A percentile compares a stretch with the other conserved stretches of the same genome.
Evolutionary conservation across 1,140 invertebrate species (phyloP).

Genomic region (Archivesica marissinica): DNA sequence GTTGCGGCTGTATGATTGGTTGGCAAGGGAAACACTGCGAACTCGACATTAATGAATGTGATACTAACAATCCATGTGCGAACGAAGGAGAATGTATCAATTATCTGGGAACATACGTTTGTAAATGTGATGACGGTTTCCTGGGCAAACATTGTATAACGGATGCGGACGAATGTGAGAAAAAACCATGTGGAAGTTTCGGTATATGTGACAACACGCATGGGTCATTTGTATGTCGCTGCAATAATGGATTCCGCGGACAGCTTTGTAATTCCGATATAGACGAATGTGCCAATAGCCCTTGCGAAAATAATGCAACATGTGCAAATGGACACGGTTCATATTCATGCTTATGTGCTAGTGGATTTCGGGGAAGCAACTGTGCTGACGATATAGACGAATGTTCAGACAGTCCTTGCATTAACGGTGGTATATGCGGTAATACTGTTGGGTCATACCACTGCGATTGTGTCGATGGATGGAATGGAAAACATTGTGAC

Average conservation of each 20-base stretch:
- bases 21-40: conserved; percentile 57
- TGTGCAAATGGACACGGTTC: conserved; percentile 35
- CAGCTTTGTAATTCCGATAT: conserved; percentile 13
- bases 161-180: conserved; percentile 50
- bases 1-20: conserved; percentile 48
- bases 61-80: conserved; percentile 37
- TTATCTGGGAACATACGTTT: conserved; percentile 39
- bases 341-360: conserved; percentile 86
- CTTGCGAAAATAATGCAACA: conserved; percentile 48
- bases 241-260: conserved; percentile 39
- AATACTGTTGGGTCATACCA: conserved; percentile 35
- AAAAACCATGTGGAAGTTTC: neutral
- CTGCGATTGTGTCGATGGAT: conserved; percentile 37
- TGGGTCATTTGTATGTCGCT: conserved; percentile 48
- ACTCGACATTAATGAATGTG: conserved; percentile 54
- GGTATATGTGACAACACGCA: conserved; percentile 33
- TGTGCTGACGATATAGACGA: conserved; percentile 88
- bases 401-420: conserved; percentile 53
- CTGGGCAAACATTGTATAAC: conserved; percentile 33
- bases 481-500: conserved; percentile 20
- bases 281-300: conserved; percentile 50
- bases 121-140: conserved; percentile 50
- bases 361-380: conserved; percentile 95
- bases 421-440: conserved; percentile 18
- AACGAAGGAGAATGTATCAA: conserved; percentile 59